These are phyloP conservation scores for Eueides isabella DNA, from an alignment of 1,140 invertebrate species.

Conservation along the genomic window DNA sequence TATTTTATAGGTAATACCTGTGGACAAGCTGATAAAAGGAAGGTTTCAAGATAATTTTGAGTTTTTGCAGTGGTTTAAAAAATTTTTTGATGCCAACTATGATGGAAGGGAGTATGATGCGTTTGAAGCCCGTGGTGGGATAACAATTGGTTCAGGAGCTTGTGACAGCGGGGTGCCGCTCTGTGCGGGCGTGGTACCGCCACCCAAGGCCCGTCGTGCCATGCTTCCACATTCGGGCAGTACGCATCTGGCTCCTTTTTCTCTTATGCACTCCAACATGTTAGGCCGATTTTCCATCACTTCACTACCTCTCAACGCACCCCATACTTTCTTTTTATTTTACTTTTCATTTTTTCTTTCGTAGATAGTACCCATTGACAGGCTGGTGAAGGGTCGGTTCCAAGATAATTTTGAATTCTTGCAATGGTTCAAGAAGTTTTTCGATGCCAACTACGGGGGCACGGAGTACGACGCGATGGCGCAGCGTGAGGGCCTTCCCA, in stretches of 20 bases:
- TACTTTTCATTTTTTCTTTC: slow-evolving; percentile 81
- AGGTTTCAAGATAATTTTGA: slow-evolving; percentile 99
- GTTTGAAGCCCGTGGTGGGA: slow-evolving; percentile 87
- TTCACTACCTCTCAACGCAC: slow-evolving; percentile 21
- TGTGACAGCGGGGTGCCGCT: slow-evolving; percentile 74
- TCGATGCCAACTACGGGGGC: slow-evolving; percentile 99
- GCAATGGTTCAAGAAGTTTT: slow-evolving; percentile 99
- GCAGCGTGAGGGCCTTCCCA: slow-evolving; percentile 72
- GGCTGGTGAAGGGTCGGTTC: slow-evolving; percentile 98
- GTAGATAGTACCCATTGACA: slow-evolving; percentile 98
- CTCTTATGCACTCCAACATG: slow-evolving; percentile 43
- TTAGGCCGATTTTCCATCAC: slow-evolving; percentile 20
- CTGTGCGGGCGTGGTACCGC: slow-evolving; percentile 53
- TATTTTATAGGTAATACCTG: slow-evolving; percentile 93
- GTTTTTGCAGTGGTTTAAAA: slow-evolving; percentile 99
- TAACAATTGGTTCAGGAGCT: slow-evolving; percentile 73
- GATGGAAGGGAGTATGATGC: slow-evolving; percentile 97
- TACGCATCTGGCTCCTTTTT: slow-evolving; percentile 61
- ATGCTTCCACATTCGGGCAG: slow-evolving; percentile 68
- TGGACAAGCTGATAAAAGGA: slow-evolving; percentile 98
- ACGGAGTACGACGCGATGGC: slow-evolving; percentile 93
- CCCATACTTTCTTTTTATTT: slow-evolving; percentile 61
- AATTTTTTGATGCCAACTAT: slow-evolving; percentile 99
- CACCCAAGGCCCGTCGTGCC: slow-evolving; percentile 52
- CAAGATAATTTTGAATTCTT: slow-evolving; percentile 99